phyloP scores from a whole-genome alignment of 2,888 invertebrate species.

The Alitta virens region DNA sequence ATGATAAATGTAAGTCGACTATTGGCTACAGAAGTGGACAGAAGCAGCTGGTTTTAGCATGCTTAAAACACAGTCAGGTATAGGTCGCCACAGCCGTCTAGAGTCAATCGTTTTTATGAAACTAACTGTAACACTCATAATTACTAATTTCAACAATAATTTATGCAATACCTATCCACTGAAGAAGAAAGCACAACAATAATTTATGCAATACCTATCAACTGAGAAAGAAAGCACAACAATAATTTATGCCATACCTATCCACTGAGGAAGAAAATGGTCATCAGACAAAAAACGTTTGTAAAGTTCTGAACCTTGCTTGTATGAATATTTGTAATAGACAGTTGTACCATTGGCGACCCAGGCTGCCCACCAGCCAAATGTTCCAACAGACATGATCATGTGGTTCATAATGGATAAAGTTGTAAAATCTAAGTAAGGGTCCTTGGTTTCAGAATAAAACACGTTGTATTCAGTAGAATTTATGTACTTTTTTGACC shows the following conservation, averaged over 20 bases:
- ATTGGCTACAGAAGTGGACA: no score
- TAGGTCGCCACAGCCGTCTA: no score
- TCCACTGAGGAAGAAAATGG: constrained; percentile 55
- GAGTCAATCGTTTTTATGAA: no score
- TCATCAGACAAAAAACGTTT: constrained; percentile 44
- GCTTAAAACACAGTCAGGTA: no score
- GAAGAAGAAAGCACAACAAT: no score
- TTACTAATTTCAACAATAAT: no score
- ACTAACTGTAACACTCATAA: no score
- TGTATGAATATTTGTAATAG: constrained; percentile 54
- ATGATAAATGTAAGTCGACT: no score
- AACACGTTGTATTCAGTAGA: constrained; percentile 29
- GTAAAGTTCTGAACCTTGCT: constrained; percentile 43
- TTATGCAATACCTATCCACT: no score
- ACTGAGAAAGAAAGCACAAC: no score
- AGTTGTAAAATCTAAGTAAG: constrained; percentile 52
- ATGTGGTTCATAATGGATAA: constrained; percentile 48
- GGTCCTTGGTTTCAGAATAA: constrained; percentile 34
- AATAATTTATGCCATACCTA: constrained; percentile 34
- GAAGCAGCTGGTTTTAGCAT: no score
- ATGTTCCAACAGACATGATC: constrained; percentile 54
- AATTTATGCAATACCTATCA: no score
- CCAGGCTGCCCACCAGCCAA: constrained; percentile 58
- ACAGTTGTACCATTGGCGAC: constrained; percentile 46
- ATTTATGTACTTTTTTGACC: constrained; percentile 39